Evolutionary conservation across 2,888 invertebrate genomes (phyloP).

Genomic region (Scaptomyza polygonia): DNA sequence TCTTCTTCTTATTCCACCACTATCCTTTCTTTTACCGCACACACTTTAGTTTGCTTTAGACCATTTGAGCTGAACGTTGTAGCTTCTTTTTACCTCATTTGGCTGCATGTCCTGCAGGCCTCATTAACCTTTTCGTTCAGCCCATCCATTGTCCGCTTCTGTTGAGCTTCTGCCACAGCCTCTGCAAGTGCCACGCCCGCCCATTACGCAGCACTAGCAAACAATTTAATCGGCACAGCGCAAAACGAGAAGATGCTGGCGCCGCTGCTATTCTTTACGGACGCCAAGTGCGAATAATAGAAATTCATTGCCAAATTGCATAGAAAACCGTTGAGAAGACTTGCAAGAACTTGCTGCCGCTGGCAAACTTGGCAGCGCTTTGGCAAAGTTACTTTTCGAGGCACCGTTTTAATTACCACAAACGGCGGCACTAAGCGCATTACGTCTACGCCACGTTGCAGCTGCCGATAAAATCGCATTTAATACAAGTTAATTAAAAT

Average conservation of each 20-base stretch:
- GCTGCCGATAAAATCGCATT: conserved; percentile 72
- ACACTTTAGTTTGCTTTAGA: not conserved
- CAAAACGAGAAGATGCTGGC: conserved; percentile 8
- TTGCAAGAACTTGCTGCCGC: conserved; percentile 43
- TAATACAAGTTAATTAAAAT: conserved; percentile 75
- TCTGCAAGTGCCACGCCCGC: conserved; percentile 37
- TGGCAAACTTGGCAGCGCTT: conserved; percentile 47
- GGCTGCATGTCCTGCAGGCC: conserved; percentile 61
- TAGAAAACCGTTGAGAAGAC: conserved; percentile 69
- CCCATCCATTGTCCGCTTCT: conserved; percentile 64
- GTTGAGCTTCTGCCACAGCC: conserved; percentile 24
- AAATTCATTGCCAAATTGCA: conserved; percentile 80
- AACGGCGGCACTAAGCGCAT: conserved; percentile 69
- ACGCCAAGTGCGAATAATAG: conserved; percentile 67
- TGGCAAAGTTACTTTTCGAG: conserved; percentile 49
- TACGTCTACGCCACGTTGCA: conserved; percentile 68
- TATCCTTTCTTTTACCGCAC: no score
- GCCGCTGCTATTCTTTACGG: conserved; percentile 13
- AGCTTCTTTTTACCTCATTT: conserved; percentile 26
- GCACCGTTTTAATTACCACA: conserved; percentile 75
- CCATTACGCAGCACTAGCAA: conserved; percentile 57
- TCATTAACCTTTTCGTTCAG: conserved; percentile 70
- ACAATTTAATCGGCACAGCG: conserved; percentile 56
- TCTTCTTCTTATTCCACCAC: not conserved
- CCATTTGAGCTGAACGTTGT: conserved; percentile 22